Evolutionary conservation across 2,888 invertebrate genomes (phyloP).

Genomic region (Caenorhabditis uteleia): DNA sequence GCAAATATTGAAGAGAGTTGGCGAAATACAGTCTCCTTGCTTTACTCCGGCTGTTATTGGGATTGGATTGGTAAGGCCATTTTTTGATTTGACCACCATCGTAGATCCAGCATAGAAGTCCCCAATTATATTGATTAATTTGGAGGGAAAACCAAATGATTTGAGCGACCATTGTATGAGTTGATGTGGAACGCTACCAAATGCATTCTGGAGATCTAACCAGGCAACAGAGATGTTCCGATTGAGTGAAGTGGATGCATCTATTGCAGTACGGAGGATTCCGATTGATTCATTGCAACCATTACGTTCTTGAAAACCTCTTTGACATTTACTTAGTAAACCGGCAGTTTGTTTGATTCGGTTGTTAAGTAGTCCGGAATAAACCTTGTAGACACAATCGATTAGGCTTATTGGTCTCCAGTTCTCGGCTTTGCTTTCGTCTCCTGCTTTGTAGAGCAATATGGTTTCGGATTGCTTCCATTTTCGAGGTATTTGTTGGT

Average conservation of each 20-base stretch:
- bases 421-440: background rate
- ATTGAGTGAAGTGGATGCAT: background rate
- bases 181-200: slow-evolving; percentile 17
- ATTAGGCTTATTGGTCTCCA: slow-evolving; percentile 6
- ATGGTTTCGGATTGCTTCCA: slow-evolving; percentile 11
- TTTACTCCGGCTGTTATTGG: slow-evolving; percentile 61
- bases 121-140: background rate
- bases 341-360: background rate
- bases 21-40: slow-evolving; percentile 69
- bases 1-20: slow-evolving; percentile 68
- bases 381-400: slow-evolving; percentile 2
- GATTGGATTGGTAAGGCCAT: slow-evolving; percentile 19
- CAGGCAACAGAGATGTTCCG: slow-evolving; percentile 13
- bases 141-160: slow-evolving; percentile 4
- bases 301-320: slow-evolving; percentile 1
- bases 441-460: slow-evolving; percentile 2
- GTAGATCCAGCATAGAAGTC: slow-evolving; percentile 15
- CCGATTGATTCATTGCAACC: slow-evolving; percentile 9
- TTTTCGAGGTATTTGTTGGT: background rate
- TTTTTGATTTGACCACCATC: slow-evolving; percentile 6
- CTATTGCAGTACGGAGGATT: slow-evolving; percentile 18
- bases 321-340: slow-evolving; percentile 8
- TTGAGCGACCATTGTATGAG: slow-evolving; percentile 2
- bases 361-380: background rate
- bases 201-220: slow-evolving; percentile 23